These are phyloP conservation scores for Acrobasis suavella DNA, from an alignment of 2,888 invertebrate genomes.

Conservation along the genomic window DNA sequence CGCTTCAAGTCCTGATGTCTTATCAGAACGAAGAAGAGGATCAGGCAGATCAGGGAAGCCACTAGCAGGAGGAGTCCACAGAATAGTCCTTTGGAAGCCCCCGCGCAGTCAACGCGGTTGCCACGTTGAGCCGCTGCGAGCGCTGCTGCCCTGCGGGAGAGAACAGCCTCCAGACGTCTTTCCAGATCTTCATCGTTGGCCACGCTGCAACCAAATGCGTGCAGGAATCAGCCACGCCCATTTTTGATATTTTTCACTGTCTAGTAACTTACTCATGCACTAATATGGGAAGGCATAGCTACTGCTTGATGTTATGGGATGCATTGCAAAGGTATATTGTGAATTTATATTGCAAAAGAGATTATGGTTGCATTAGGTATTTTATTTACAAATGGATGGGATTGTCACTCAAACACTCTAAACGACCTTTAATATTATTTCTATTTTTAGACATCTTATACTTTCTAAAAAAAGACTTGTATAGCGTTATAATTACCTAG, in stretches of 20 bases:
- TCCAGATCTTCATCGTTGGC: slow-evolving; percentile 91
- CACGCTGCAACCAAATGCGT: slow-evolving; percentile 80
- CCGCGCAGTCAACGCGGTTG: slow-evolving; percentile 95
- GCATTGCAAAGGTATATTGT: background rate
- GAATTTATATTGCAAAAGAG: background rate
- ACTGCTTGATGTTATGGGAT: background rate
- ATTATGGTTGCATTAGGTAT: slow-evolving; percentile 9
- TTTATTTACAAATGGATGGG: background rate
- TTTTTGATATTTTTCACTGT: slow-evolving; percentile 29
- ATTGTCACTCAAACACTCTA: background rate
- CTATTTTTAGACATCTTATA: background rate
- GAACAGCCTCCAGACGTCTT: slow-evolving; percentile 93
- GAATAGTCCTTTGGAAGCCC: slow-evolving; percentile 96
- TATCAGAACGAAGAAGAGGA: slow-evolving; percentile 97
- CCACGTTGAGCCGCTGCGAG: slow-evolving; percentile 91
- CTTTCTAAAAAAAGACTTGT: background rate
- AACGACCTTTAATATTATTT: background rate
- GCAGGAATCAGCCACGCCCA: slow-evolving; percentile 54
- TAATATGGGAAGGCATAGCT: background rate
- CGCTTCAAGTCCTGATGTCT: slow-evolving; percentile 91
- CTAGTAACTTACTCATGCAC: slow-evolving; percentile 21
- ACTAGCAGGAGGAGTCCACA: slow-evolving; percentile 94
- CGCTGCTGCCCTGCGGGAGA: slow-evolving; percentile 92
- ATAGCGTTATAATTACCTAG: slow-evolving; percentile 81
- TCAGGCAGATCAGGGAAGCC: slow-evolving; percentile 95